A percentile compares a stretch with the other conserved stretches of the same genome.
Conservation (phyloP, 1,140 invertebrate species). For the Cydia strobilella region DNA sequence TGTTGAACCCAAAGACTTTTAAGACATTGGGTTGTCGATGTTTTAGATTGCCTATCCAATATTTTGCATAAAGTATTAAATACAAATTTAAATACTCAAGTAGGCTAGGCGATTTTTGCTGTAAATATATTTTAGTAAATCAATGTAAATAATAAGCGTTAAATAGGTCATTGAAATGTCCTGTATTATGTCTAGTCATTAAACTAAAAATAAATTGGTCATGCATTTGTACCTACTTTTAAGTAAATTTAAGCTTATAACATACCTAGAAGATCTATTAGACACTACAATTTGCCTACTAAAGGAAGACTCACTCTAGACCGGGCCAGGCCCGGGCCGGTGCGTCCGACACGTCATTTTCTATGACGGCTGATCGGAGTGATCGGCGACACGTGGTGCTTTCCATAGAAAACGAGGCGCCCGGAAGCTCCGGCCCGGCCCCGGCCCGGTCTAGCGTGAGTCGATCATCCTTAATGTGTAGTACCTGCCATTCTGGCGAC, state of each 20-base stretch:
- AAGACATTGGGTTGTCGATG: background rate
- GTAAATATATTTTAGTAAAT: slow-evolving; percentile 19
- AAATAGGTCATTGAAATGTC: slow-evolving; percentile 11
- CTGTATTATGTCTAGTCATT: slow-evolving; percentile 33
- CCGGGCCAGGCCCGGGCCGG: too few species aligned
- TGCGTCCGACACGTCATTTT: too few species aligned
- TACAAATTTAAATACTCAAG: slow-evolving; percentile 20
- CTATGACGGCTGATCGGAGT: too few species aligned
- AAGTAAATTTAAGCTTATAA: background rate
- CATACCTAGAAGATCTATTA: too few species aligned
- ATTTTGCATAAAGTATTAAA: background rate
- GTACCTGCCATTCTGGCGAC: too few species aligned
- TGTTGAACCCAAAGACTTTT: background rate
- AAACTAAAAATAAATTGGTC: background rate
- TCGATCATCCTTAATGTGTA: too few species aligned
- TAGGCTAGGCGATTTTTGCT: slow-evolving; percentile 7
- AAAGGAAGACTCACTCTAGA: too few species aligned
- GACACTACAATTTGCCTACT: too few species aligned
- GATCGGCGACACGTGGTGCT: too few species aligned
- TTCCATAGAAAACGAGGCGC: too few species aligned
- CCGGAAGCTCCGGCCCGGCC: too few species aligned
- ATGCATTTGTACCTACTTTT: background rate
- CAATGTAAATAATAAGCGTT: slow-evolving; percentile 11
- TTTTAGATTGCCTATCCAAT: background rate
- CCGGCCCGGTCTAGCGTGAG: too few species aligned